Base-by-base conservation (phyloP, 2,113 vertebrate genomes). In the Aspiorhynchus laticeps region DNA sequence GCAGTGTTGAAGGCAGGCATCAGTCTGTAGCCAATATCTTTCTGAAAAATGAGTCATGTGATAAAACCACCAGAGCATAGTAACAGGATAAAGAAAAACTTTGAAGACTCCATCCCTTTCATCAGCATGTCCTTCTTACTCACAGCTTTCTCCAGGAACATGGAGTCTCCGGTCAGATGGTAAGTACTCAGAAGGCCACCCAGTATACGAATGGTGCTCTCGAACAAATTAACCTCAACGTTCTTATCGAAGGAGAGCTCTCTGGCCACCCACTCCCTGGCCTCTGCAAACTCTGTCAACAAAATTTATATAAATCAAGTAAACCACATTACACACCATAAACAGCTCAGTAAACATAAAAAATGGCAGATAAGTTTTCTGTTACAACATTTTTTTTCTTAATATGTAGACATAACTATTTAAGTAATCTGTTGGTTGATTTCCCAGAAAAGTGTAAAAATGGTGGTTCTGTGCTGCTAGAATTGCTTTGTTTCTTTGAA, bases 201-300 rank as follows among this genome's bases (percentile, higher is more conserved):
- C 19, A 99, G 93, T 84, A 99, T 94, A 2, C 98, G 97, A 84
- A 99, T 99, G 14, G 98, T 99, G 87, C 96, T 99, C 94, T 99
- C 98, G 87, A 99, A 99, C 24, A 99, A 96, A 93, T 98, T 99
- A 69, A 99, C 98, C 3, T 99, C 98, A 86, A 98, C 96, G 0
- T 98, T 96, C 88, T 97, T 99, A 88, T 93, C 87, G 69, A 99
- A 98, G 14, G 87, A 78, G 10, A 99, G 93, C 76, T 96, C 91
- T 0, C 90, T 92, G 24, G 95, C 94, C 48, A 99, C 94, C 98
- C 98, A 99, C 17, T 90, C 87, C 91, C 90, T 95, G 46, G 98
- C 98, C 85, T 99, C 97, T 74, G 95, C 92, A 92, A 99, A 99
- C 84, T 99, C 98, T 99, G 51, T 74, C 46, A 63, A 63, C 61